These are phyloP conservation scores for Knipowitschia caucasica DNA, from an alignment of 2,797 vertebrate species.

Conservation along the genomic window DNA sequence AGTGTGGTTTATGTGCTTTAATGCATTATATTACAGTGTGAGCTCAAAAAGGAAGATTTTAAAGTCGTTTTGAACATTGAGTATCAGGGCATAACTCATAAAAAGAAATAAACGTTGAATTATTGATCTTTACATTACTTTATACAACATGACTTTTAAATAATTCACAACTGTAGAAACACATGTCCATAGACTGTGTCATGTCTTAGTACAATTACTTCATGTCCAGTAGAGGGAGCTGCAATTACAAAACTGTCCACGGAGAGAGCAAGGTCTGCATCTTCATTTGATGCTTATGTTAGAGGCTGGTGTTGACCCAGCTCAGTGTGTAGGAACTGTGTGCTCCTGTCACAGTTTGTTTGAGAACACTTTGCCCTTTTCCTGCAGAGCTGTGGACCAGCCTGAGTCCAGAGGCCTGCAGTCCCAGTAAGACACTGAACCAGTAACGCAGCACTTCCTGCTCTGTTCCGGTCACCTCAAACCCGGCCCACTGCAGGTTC, in stretches of 20 bases:
- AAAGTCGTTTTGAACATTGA: too few relatives aligned
- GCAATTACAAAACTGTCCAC: background rate
- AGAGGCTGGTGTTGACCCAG: constrained; percentile 71
- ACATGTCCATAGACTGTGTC: too few relatives aligned
- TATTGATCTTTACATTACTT: too few relatives aligned
- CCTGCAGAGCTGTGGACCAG: constrained; percentile 68
- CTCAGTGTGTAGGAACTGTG: constrained; percentile 77
- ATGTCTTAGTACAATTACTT: constrained; percentile 11
- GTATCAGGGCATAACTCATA: background rate
- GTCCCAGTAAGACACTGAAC: constrained; percentile 72
- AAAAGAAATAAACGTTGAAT: background rate
- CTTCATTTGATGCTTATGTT: constrained; percentile 6
- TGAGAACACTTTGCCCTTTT: constrained; percentile 62
- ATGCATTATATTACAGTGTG: too few relatives aligned
- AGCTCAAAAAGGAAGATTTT: too few relatives aligned
- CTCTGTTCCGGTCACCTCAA: constrained; percentile 71
- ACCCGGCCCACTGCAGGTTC: constrained; percentile 79
- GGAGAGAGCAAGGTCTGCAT: background rate
- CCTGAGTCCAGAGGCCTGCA: constrained; percentile 61
- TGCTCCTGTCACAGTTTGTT: constrained; percentile 40
- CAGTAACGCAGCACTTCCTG: constrained; percentile 76
- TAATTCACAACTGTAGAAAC: too few relatives aligned
- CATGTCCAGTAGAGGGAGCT: constrained; percentile 62
- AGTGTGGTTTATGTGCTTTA: too few relatives aligned
- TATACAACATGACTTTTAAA: too few relatives aligned